A percentile compares a stretch with the other conserved stretches of the same genome.
Evolutionary conservation across 2,113 vertebrate genomes (phyloP).

Genomic region (Aspidoscelis tigris): DNA sequence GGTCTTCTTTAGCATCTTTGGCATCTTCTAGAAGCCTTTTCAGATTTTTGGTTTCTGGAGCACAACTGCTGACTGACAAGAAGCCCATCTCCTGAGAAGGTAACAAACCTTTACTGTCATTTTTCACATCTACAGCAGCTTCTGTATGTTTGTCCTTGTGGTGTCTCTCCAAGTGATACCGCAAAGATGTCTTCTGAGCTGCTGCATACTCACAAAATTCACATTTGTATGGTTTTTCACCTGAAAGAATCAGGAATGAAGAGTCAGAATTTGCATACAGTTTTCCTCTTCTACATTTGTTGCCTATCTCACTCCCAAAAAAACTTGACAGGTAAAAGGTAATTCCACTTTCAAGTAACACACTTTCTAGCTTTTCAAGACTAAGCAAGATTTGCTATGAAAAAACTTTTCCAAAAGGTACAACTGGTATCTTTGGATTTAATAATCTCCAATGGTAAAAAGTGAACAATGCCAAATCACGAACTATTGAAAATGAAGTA

Average conservation of each 20-base stretch:
- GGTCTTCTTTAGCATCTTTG: constrained; percentile 76
- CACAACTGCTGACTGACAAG: constrained; percentile 37
- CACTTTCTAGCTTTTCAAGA: neutral
- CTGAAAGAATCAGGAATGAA: constrained; percentile 73
- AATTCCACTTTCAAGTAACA: neutral
- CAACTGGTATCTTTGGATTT: neutral
- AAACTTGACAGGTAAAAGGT: no score
- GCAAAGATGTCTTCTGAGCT: constrained; percentile 95
- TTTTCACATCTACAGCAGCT: constrained; percentile 53
- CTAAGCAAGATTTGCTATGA: neutral
- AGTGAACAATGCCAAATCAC: constrained; percentile 20
- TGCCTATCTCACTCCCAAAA: no score
- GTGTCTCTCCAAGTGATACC: constrained; percentile 93
- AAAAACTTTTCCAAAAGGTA: neutral
- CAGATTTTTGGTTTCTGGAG: constrained; percentile 73
- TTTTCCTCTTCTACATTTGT: no score
- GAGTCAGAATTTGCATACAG: neutral
- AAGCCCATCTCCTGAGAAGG: constrained; percentile 63
- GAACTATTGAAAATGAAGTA: constrained; percentile 31
- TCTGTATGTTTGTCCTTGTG: constrained; percentile 88
- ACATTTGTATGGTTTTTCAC: constrained; percentile 98
- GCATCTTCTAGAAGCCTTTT: constrained; percentile 75
- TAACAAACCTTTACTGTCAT: constrained; percentile 62
- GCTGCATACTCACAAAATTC: constrained; percentile 94
- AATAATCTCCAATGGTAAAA: accelerated